Evolutionary conservation across 2,888 invertebrate species (phyloP).

Genomic region (Serrognathus titanus): DNA sequence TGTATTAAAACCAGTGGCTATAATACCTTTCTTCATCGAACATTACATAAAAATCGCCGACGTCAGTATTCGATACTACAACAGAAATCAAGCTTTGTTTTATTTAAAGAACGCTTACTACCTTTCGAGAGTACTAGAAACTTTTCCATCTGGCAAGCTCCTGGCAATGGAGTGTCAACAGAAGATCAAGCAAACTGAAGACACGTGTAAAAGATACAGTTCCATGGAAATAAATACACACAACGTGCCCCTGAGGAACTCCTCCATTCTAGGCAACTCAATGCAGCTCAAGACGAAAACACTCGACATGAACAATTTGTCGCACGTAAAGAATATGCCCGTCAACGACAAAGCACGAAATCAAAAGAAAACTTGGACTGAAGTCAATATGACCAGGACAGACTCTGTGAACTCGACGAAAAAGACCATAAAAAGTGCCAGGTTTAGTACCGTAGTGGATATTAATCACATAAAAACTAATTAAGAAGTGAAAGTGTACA

Average conservation of each 20-base stretch:
- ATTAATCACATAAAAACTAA: too few relatives aligned
- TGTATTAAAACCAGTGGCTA: constrained; percentile 54
- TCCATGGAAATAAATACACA: constrained; percentile 33
- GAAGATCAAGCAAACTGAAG: constrained; percentile 55
- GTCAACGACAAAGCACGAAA: too few relatives aligned
- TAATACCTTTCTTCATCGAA: constrained; percentile 60
- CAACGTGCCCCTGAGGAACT: constrained; percentile 14
- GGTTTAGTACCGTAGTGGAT: too few relatives aligned
- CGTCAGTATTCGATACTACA: constrained; percentile 60
- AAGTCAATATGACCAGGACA: too few relatives aligned
- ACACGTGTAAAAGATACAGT: constrained; percentile 50
- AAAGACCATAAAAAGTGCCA: too few relatives aligned
- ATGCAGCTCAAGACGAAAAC: too few relatives aligned
- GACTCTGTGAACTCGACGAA: too few relatives aligned
- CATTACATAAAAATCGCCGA: constrained; percentile 71
- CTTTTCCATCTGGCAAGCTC: constrained; percentile 47
- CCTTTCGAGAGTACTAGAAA: constrained; percentile 58
- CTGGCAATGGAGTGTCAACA: constrained; percentile 56
- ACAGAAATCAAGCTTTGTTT: constrained; percentile 59
- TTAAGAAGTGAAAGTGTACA: too few relatives aligned
- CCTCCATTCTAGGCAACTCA: neutral
- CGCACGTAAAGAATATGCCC: too few relatives aligned
- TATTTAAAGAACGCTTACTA: constrained; percentile 70
- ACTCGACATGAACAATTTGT: too few relatives aligned
- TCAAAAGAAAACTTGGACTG: too few relatives aligned